phyloP scores from a whole-genome alignment of 2,797 vertebrate genomes.

The Adrianichthys oophorus region DNA sequence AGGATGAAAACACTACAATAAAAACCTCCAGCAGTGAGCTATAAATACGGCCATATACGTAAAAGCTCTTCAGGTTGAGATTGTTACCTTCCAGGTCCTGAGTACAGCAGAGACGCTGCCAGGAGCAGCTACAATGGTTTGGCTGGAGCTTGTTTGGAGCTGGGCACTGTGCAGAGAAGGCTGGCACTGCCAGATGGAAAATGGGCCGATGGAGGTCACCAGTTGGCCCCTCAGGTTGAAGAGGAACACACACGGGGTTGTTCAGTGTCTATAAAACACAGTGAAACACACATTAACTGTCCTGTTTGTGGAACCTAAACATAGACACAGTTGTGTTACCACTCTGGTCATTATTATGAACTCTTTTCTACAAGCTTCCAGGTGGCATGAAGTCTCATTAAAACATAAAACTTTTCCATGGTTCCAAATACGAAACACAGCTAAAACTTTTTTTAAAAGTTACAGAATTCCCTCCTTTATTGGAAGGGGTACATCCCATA shows the following conservation, averaged over 20 bases:
- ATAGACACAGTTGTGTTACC: too few relatives aligned
- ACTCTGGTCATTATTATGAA: too few relatives aligned
- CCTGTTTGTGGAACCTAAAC: too few relatives aligned
- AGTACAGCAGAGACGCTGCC: slow-evolving; percentile 31
- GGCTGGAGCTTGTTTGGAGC: slow-evolving; percentile 48
- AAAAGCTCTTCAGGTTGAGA: slow-evolving; percentile 49
- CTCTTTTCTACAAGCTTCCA: too few relatives aligned
- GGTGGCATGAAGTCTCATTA: too few relatives aligned
- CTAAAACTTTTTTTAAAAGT: too few relatives aligned
- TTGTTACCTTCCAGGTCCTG: slow-evolving; percentile 58
- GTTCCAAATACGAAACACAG: too few relatives aligned
- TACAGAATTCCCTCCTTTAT: too few relatives aligned
- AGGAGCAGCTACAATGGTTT: slow-evolving; percentile 46
- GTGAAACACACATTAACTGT: too few relatives aligned
- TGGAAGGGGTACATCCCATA: too few relatives aligned
- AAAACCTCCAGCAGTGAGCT: slow-evolving; percentile 49
- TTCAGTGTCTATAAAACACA: slow-evolving; percentile 2
- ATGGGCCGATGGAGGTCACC: slow-evolving; percentile 40
- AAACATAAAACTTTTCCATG: too few relatives aligned
- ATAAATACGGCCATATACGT: slow-evolving; percentile 52
- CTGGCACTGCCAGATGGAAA: slow-evolving; percentile 58
- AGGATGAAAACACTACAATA: slow-evolving; percentile 36
- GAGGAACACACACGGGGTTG: slow-evolving; percentile 32
- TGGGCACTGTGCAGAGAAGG: slow-evolving; percentile 29
- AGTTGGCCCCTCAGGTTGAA: slow-evolving; percentile 62